These are phyloP conservation scores for Todus mexicanus DNA, from an alignment of 2,797 vertebrate species.

Conservation along the genomic window DNA sequence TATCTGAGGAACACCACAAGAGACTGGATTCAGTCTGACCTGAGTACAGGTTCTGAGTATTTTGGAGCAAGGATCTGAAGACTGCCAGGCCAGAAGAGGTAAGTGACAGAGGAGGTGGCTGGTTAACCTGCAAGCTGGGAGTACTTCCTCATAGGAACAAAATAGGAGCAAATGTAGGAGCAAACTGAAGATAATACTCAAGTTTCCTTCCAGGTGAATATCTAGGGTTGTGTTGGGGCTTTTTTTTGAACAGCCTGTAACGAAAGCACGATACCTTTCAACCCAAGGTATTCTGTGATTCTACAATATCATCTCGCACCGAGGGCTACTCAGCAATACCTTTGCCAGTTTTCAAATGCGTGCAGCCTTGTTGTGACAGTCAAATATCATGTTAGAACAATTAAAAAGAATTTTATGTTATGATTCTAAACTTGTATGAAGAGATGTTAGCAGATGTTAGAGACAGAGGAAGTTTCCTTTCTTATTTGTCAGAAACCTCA, in stretches of 20 bases:
- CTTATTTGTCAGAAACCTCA: not conserved
- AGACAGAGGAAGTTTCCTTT: not conserved
- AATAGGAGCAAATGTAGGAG: not conserved
- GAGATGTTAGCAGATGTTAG: not conserved
- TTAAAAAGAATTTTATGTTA: not conserved
- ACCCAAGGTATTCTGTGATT: too few species aligned
- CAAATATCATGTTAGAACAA: not conserved
- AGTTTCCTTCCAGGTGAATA: not conserved
- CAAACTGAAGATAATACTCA: not conserved
- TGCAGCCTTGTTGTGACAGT: not conserved
- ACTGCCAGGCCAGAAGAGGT: not conserved
- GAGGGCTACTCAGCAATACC: not conserved
- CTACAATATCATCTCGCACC: not conserved
- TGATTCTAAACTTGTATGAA: not conserved
- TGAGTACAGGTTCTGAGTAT: not conserved
- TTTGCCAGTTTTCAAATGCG: not conserved
- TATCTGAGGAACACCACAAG: not conserved
- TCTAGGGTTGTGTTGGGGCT: fast-evolving
- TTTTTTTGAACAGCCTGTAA: not conserved
- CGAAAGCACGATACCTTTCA: too few species aligned
- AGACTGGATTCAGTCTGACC: not conserved
- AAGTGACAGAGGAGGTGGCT: not conserved
- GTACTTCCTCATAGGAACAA: not conserved
- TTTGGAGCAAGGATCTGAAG: not conserved
- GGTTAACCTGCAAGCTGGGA: not conserved